Evolutionary conservation across 2,888 invertebrate species (phyloP).

Genomic region (Magallana nippona): DNA sequence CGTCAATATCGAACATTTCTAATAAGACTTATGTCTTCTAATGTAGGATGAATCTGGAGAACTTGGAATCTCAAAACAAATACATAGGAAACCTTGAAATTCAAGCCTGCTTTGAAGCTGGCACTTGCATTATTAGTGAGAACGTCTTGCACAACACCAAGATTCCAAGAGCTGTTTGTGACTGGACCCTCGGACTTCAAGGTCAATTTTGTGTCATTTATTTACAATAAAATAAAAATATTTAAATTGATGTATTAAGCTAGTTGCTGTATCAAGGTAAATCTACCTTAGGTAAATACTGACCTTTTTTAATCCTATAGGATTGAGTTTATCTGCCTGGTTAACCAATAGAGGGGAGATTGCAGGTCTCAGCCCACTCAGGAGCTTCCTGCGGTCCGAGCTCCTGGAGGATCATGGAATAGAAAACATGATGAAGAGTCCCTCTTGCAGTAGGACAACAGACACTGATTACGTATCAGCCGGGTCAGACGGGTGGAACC

Average conservation of each 20-base stretch:
- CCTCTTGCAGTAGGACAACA: slow-evolving; percentile 33
- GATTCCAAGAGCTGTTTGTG: slow-evolving; percentile 52
- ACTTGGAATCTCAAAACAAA: slow-evolving; percentile 22
- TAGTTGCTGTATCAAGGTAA: too few species aligned
- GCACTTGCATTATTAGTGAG: slow-evolving; percentile 31
- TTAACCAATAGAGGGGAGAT: neutral
- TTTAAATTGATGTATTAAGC: neutral
- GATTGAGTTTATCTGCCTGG: slow-evolving; percentile 2
- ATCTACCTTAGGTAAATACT: too few species aligned
- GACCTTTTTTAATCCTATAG: neutral
- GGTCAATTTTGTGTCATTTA: slow-evolving; percentile 18
- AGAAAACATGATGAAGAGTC: slow-evolving; percentile 35
- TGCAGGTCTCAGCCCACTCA: neutral
- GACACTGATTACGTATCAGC: neutral
- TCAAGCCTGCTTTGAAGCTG: slow-evolving; percentile 51
- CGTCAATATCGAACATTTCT: too few species aligned
- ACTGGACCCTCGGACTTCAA: slow-evolving; percentile 35
- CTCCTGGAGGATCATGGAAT: slow-evolving; percentile 44
- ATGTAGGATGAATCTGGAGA: slow-evolving; percentile 18
- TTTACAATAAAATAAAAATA: neutral
- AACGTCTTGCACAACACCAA: slow-evolving; percentile 36
- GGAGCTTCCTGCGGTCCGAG: slow-evolving; percentile 7
- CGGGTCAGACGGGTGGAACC: neutral
- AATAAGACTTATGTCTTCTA: too few species aligned
- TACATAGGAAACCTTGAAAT: slow-evolving; percentile 56